Evolutionary conservation across 2,113 vertebrate genomes (phyloP), one percentile per base, ranked within the genome.

Genomic region (Epinephelus fuscoguttatus): DNA sequence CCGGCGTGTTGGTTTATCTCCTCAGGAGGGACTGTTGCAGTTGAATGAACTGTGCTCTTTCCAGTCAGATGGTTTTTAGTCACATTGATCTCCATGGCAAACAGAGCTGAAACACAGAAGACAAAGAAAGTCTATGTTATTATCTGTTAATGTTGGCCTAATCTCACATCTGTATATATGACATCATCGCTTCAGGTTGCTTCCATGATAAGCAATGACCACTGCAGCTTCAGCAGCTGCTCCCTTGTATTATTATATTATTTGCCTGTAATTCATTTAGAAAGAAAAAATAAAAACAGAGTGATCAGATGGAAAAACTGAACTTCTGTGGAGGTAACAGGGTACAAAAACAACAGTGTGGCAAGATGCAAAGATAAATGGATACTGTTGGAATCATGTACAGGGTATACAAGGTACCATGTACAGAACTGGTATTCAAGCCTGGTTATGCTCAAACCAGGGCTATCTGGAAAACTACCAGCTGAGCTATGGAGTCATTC

Each of bases 61-160:
- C 97, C 96, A 0, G 96, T 97, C 87, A 95, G 94, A 92, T 91
- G 87, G 68, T 97, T 94, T 81, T 95, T 96, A 88, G 95, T 92
- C 67, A 98, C 96, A 82, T 95, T 97, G 82, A 98, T 96, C 94
- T 97, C 97, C 96, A 97, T 96, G 61, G 80, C 82, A 64, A 72
- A 86, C 42, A 89, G 74, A 62, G 84, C 92, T 93, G 75, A 40
- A 33, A 84, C 21, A 80, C 19, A 84, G 7, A 57, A 8, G 8
- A 25, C 42, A 19, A 17, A 81, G 33, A 63, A 3, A 55, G 15
- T 18, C 1, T 10, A 17, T 69, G 27, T 66, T 62, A 55, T 42
- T 21, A 27, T 66, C 13, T 49, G 19, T 52, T 55, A 0, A 60
- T 53, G 18, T 17, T 66, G 6, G 13, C 13, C 14, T 49, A 23